These are phyloP conservation scores for Morus bassanus DNA, from an alignment of 2,797 vertebrate genomes.

Conservation along the genomic window DNA sequence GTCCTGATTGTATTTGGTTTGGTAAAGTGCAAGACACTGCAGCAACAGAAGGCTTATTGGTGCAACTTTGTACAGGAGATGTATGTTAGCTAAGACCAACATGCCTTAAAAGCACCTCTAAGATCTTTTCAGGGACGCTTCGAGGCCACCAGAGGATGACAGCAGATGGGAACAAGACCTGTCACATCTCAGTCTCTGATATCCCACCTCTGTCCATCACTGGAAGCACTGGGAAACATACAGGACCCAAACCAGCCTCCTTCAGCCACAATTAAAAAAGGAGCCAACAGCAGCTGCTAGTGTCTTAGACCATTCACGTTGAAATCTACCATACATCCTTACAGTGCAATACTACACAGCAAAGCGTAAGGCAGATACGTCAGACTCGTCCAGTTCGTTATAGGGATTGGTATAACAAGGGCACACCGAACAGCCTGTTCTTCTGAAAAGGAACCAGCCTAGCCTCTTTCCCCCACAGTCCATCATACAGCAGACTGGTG, in stretches of 20 bases:
- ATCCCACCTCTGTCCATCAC: not conserved
- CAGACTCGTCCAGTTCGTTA: not conserved
- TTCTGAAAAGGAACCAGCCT: not conserved
- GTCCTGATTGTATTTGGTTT: not conserved
- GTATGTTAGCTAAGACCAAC: not conserved
- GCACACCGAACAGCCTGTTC: not conserved
- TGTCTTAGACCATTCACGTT: not conserved
- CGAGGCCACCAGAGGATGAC: not conserved
- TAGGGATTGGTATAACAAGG: not conserved
- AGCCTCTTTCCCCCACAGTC: not conserved
- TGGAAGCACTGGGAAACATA: not conserved
- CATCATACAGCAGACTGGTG: not conserved
- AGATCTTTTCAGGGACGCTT: not conserved
- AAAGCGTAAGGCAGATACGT: not conserved
- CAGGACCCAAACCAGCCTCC: not conserved
- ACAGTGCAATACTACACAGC: not conserved
- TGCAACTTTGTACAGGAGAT: not conserved
- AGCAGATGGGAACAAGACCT: not conserved
- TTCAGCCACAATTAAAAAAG: not conserved
- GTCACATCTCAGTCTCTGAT: not conserved
- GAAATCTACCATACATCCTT: not conserved
- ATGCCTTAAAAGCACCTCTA: not conserved
- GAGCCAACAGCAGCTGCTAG: not conserved
- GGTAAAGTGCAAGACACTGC: not conserved
- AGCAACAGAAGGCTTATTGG: not conserved